Conservation (phyloP, 2,113 vertebrate species). For the Narcine bancroftii region DNA sequence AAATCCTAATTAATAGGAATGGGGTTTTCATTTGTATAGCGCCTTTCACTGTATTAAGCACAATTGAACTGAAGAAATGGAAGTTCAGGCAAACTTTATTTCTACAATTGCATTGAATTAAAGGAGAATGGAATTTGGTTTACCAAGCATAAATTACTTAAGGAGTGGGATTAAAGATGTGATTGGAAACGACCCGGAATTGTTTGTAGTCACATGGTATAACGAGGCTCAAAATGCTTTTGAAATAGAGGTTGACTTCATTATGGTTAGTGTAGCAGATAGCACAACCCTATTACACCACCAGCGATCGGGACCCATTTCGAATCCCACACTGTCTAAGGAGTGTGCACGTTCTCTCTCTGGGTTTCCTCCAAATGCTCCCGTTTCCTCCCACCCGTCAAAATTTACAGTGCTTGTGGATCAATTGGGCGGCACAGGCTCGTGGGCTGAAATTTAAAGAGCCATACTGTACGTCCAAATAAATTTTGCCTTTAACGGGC, state of each 20-base stretch:
- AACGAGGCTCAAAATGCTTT: background rate
- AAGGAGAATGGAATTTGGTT: background rate
- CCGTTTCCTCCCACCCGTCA: too few species aligned
- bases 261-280: too few species aligned
- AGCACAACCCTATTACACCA: too few species aligned
- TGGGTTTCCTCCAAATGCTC: too few species aligned
- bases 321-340: too few species aligned
- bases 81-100: background rate
- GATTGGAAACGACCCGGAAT: slow-evolving; percentile 13
- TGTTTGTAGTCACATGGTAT: background rate
- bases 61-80: background rate
- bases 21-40: background rate
- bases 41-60: background rate
- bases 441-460: too few species aligned
- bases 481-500: background rate
- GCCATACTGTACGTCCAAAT: too few species aligned
- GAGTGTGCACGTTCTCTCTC: too few species aligned
- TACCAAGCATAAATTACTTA: slow-evolving; percentile 18
- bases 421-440: too few species aligned
- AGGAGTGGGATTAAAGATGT: slow-evolving; percentile 28
- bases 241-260: background rate
- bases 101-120: background rate
- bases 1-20: background rate
- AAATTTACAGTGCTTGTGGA: too few species aligned
- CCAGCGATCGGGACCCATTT: too few species aligned